A percentile compares a stretch with the other conserved stretches of the same genome.
Evolutionary conservation across 2,888 invertebrate genomes (phyloP).

Genomic region (Leucania comma): DNA sequence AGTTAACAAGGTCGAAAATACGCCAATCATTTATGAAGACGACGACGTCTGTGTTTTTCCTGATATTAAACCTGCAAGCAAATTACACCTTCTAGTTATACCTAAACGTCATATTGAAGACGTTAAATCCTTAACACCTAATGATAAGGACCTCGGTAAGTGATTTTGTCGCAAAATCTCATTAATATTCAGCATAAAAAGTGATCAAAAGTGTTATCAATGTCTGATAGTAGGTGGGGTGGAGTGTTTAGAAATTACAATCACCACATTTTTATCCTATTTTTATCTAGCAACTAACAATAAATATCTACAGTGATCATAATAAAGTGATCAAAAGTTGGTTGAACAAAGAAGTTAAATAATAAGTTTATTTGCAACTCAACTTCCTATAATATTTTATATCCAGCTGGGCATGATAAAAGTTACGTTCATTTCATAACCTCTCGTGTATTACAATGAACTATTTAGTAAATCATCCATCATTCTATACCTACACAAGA

Average conservation of each 20-base stretch:
- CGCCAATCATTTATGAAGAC: conserved; percentile 93
- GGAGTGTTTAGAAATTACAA: background rate
- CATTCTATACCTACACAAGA: background rate
- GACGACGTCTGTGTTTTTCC: conserved; percentile 95
- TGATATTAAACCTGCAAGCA: conserved; percentile 95
- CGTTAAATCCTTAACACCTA: conserved; percentile 92
- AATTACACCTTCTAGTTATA: conserved; percentile 94
- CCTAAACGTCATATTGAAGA: conserved; percentile 95
- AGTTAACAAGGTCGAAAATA: conserved; percentile 90
- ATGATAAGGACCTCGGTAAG: conserved; percentile 94
- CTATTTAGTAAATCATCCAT: too few relatives aligned
- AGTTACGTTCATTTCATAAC: background rate
- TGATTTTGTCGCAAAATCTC: conserved; percentile 14
- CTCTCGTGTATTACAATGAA: background rate
- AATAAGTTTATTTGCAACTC: too few relatives aligned
- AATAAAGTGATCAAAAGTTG: too few relatives aligned
- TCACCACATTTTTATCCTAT: conserved; percentile 18
- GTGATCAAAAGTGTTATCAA: conserved; percentile 46
- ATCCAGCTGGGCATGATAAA: too few relatives aligned
- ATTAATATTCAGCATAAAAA: conserved; percentile 3
- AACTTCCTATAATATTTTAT: too few relatives aligned
- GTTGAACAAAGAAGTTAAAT: too few relatives aligned
- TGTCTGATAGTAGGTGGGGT: conserved; percentile 33
- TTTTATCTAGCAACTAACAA: background rate
- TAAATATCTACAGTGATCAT: too few relatives aligned